Percentiles rank a stretch among this genome's conserved stretches.
Conservation (phyloP, 2,797 vertebrate genomes). For the Peromyscus eremicus region DNA sequence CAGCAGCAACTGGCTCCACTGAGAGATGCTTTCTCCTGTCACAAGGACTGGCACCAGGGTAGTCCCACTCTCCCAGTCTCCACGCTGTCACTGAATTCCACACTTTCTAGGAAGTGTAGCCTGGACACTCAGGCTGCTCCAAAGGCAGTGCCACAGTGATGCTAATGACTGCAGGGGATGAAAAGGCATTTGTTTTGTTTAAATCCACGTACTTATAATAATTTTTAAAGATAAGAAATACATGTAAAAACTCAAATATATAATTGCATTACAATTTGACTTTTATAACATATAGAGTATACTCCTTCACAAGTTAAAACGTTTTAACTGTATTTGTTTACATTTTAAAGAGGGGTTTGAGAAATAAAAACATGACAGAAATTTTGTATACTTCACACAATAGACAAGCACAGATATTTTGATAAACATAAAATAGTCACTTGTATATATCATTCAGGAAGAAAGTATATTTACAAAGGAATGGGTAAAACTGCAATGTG, state of each 20-base stretch:
- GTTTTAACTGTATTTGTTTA: not conserved
- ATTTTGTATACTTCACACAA: not conserved
- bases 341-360: not conserved
- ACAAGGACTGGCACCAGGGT: not conserved
- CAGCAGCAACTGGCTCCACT: not conserved
- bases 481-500: not conserved
- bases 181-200: not conserved
- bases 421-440: not conserved
- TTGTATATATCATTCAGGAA: not conserved
- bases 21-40: not conserved
- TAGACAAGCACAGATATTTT: not conserved
- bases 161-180: not conserved
- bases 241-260: not conserved
- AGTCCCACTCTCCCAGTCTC: not conserved
- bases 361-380: not conserved
- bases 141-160: not conserved
- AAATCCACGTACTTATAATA: not conserved
- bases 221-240: conserved; percentile 6
- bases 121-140: not conserved
- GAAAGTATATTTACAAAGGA: not conserved
- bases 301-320: not conserved
- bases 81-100: not conserved
- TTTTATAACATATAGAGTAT: not conserved
- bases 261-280: not conserved
- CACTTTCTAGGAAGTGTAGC: not conserved